Conservation (phyloP, 2,888 invertebrate genomes). For the Tipula lateralis region DNA sequence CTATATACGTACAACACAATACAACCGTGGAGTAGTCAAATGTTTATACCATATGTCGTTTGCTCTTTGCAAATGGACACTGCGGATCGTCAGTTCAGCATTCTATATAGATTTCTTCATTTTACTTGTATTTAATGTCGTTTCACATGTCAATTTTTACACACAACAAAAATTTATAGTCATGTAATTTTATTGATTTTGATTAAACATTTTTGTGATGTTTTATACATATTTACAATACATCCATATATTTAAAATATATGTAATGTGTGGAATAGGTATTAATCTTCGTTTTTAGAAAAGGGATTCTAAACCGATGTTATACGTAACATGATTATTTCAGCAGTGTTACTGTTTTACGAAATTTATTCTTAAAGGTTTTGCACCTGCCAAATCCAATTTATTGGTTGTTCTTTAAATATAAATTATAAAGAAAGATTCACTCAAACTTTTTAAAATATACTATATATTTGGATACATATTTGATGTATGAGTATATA, state of each 20-base stretch:
- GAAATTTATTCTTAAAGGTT: not conserved
- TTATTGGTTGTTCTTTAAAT: not conserved
- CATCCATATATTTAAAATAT: not conserved
- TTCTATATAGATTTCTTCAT: not conserved
- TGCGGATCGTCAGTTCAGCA: not conserved
- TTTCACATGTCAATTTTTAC: slow-evolving; percentile 9
- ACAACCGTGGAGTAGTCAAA: not conserved
- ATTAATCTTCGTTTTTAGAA: not conserved
- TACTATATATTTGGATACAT: too few species aligned
- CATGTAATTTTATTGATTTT: slow-evolving; percentile 11
- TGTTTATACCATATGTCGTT: not conserved
- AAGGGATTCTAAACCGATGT: not conserved
- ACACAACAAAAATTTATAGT: slow-evolving; percentile 3
- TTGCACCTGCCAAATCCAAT: not conserved
- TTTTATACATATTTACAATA: not conserved
- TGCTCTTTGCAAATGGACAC: not conserved
- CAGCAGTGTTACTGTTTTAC: not conserved
- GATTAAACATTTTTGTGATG: slow-evolving; percentile 7
- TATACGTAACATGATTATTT: not conserved
- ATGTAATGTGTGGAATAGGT: not conserved
- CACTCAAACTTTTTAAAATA: not conserved
- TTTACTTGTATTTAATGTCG: not conserved
- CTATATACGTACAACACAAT: not conserved
- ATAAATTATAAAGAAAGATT: not conserved
- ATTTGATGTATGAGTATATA: too few species aligned